These are phyloP conservation scores for Rhineura floridana DNA, from an alignment of 2,113 vertebrate species.

Conservation along the genomic window DNA sequence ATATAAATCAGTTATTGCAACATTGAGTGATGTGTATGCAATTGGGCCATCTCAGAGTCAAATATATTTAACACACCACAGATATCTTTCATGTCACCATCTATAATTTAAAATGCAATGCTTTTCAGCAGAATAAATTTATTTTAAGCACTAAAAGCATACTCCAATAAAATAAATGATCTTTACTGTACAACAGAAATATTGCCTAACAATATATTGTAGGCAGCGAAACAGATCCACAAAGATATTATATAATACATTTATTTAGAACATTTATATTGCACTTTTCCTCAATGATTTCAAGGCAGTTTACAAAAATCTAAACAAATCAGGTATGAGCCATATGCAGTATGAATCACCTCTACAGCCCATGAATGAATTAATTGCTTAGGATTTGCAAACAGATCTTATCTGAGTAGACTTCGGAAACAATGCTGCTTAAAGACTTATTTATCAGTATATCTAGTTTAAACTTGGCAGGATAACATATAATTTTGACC, in stretches of 20 bases:
- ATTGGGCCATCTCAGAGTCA: neutral
- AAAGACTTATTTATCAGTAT: neutral
- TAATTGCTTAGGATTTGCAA: neutral
- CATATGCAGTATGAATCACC: neutral
- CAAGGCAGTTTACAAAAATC: neutral
- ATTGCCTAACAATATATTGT: neutral
- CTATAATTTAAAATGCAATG: neutral
- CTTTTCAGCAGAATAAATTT: neutral
- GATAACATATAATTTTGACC: neutral
- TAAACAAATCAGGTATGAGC: neutral
- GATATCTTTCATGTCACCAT: neutral
- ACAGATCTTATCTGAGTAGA: neutral
- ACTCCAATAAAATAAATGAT: neutral
- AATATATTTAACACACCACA: neutral
- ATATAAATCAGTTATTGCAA: neutral
- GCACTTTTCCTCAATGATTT: neutral
- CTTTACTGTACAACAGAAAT: neutral
- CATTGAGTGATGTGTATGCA: neutral
- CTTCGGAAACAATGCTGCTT: neutral
- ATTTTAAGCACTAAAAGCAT: neutral
- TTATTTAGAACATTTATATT: neutral
- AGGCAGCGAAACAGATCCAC: neutral
- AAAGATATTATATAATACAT: neutral
- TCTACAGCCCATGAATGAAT: neutral
- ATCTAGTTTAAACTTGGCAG: neutral